Conservation (phyloP, 2,888 invertebrate genomes). For the Meiosimyza platycephala region DNA sequence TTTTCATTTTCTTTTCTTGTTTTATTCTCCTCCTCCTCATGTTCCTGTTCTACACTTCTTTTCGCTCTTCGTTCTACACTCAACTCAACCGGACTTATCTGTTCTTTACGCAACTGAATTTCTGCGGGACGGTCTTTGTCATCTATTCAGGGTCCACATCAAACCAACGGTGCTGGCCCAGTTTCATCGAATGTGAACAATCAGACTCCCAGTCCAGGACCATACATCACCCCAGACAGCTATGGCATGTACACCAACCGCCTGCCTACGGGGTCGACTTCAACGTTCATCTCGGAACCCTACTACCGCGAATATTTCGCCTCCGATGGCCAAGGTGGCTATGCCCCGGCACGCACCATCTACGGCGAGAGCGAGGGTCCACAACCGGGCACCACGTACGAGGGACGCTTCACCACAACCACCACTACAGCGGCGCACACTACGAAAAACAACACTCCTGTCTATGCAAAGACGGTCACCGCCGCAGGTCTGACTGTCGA, state of each 20-base stretch:
- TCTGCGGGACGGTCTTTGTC: not conserved
- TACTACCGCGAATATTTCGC: slow-evolving; percentile 84
- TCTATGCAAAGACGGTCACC: slow-evolving; percentile 70
- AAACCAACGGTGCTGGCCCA: slow-evolving; percentile 51
- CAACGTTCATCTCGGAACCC: slow-evolving; percentile 76
- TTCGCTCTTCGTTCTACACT: slow-evolving; percentile 13
- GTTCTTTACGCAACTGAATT: slow-evolving; percentile 5
- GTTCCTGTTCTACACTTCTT: slow-evolving; percentile 33
- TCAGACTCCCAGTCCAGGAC: slow-evolving; percentile 67
- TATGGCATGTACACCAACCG: slow-evolving; percentile 67
- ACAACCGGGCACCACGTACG: slow-evolving; percentile 63
- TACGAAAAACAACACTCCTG: slow-evolving; percentile 52
- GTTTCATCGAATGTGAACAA: slow-evolving; percentile 61
- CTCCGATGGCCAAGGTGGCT: slow-evolving; percentile 69
- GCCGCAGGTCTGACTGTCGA: slow-evolving; percentile 90
- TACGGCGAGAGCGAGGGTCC: slow-evolving; percentile 65
- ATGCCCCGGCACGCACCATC: slow-evolving; percentile 63
- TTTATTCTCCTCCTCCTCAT: slow-evolving; percentile 31
- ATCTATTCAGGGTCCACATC: slow-evolving; percentile 58
- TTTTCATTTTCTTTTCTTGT: slow-evolving; percentile 36
- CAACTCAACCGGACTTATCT: slow-evolving; percentile 20
- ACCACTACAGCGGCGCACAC: slow-evolving; percentile 50
- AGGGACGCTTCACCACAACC: slow-evolving; percentile 64
- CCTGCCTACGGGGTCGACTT: slow-evolving; percentile 61
- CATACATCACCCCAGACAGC: slow-evolving; percentile 65